A percentile compares a stretch with the other conserved stretches of the same genome.
These are phyloP conservation scores for Alligator sinensis DNA, from an alignment of 2,113 vertebrate genomes.

Conservation along the genomic window DNA sequence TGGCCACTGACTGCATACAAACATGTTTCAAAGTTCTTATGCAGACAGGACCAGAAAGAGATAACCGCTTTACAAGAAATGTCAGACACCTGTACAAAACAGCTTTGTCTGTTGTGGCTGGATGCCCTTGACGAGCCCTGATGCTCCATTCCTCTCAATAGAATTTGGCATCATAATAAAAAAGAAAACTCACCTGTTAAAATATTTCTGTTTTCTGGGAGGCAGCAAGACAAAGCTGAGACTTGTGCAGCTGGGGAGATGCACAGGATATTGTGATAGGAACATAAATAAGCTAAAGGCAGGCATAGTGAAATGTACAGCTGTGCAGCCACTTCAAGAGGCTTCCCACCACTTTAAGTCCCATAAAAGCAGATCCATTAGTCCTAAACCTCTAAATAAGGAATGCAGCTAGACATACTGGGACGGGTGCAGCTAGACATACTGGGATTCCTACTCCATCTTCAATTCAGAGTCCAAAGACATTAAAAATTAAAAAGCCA, in stretches of 20 bases:
- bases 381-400: too few species aligned
- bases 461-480: background rate
- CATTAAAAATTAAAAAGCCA: background rate
- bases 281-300: too few species aligned
- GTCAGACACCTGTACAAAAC: background rate
- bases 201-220: too few species aligned
- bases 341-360: too few species aligned
- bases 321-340: too few species aligned
- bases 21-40: background rate
- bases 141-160: background rate
- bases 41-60: background rate
- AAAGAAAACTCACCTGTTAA: background rate
- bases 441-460: background rate
- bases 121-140: background rate
- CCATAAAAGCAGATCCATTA: too few species aligned
- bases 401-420: background rate
- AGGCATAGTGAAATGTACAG: too few species aligned
- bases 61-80: background rate
- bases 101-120: accelerated
- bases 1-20: background rate
- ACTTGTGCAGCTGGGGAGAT: too few species aligned
- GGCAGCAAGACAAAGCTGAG: too few species aligned
- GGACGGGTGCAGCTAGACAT: background rate
- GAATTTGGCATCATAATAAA: background rate
- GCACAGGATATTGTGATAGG: too few species aligned